These are phyloP conservation scores for Resseliella maxima DNA, from an alignment of 2,888 invertebrate species.

Conservation along the genomic window DNA sequence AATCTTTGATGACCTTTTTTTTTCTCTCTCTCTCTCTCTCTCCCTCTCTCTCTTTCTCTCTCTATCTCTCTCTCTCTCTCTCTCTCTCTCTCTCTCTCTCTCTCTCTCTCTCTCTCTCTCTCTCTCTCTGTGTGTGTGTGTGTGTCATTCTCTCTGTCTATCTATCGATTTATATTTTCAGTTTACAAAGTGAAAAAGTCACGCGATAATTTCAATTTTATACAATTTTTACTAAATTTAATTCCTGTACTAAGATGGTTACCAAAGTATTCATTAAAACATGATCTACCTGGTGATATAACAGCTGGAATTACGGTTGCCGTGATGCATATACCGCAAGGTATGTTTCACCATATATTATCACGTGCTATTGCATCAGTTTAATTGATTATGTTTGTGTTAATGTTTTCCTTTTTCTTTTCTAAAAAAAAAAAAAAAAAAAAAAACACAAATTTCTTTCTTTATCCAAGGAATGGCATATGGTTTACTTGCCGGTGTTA, in stretches of 20 bases:
- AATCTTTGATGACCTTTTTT: neutral
- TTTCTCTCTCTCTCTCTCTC: neutral
- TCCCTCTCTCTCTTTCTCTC: too few species aligned
- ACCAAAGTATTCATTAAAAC: conserved; percentile 72
- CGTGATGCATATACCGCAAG: conserved; percentile 88
- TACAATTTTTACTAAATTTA: conserved; percentile 59
- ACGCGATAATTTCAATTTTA: conserved; percentile 27
- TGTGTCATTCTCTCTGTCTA: too few species aligned
- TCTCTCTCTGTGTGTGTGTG: too few species aligned
- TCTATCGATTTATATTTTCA: too few species aligned
- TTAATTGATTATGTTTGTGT: neutral
- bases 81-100: too few species aligned
- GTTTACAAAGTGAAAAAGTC: conserved; percentile 22
- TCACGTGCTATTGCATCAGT: neutral
- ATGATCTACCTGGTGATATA: conserved; percentile 76
- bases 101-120: too few species aligned
- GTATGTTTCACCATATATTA: conserved; percentile 65
- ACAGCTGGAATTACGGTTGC: conserved; percentile 87
- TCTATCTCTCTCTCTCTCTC: too few species aligned
- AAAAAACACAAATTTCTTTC: too few species aligned
- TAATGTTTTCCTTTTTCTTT: neutral
- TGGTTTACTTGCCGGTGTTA: conserved; percentile 75
- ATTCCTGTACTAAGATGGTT: conserved; percentile 75
- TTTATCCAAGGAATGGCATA: conserved; percentile 73
- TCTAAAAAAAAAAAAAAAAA: too few species aligned